These are phyloP conservation scores for Phalacrocorax carbo DNA, from an alignment of 2,113 vertebrate genomes.

Conservation along the genomic window DNA sequence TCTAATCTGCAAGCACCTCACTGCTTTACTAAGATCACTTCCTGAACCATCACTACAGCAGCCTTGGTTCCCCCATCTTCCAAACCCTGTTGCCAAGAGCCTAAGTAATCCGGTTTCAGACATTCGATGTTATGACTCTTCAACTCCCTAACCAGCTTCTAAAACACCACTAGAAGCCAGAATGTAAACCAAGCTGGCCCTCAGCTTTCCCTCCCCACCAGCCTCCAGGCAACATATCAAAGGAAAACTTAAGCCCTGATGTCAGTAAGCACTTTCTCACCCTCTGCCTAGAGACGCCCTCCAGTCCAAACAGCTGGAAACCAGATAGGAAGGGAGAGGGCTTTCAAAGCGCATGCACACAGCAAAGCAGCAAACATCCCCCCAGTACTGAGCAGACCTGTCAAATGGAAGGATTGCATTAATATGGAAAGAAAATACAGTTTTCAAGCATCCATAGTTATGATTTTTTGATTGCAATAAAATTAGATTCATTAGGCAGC, in stretches of 20 bases:
- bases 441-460: not conserved
- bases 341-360: not conserved
- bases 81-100: not conserved
- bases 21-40: not conserved
- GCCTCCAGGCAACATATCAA: not conserved
- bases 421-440: not conserved
- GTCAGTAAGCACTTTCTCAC: not conserved
- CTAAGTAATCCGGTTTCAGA: not conserved
- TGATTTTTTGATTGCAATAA: not conserved
- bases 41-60: not conserved
- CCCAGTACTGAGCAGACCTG: not conserved
- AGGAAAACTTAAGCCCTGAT: conserved; percentile 3
- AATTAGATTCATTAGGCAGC: not conserved
- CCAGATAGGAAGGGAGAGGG: not conserved
- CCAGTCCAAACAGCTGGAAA: not conserved
- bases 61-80: not conserved
- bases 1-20: not conserved
- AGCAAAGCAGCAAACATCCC: not conserved
- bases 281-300: not conserved
- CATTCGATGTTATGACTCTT: not conserved
- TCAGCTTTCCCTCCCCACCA: not conserved
- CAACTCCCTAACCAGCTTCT: not conserved
- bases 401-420: not conserved
- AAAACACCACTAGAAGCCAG: conserved; percentile 12
- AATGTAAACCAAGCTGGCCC: not conserved